Evolutionary conservation across 2,797 vertebrate species (phyloP).

Genomic region (Danionella dracula): DNA sequence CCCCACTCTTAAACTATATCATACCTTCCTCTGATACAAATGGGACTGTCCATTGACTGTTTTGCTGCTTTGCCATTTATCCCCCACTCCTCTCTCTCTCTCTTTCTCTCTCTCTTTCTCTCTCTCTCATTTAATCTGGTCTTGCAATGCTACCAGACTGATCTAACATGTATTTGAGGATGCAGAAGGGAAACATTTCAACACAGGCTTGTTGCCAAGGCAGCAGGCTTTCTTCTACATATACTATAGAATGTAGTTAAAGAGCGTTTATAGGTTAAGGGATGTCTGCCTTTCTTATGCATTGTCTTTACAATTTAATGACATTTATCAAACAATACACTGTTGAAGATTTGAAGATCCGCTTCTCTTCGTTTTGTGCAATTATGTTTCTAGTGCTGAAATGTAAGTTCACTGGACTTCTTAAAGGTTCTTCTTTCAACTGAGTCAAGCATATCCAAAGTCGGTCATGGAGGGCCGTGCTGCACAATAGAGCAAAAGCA

Average conservation of each 20-base stretch:
- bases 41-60: conserved; percentile 19
- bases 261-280: not conserved
- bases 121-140: conserved; percentile 5
- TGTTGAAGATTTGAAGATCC: no score
- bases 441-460: no score
- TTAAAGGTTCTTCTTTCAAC: no score
- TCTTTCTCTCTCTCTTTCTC: conserved; percentile 13
- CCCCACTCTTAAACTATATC: conserved; percentile 19
- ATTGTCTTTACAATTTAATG: no score
- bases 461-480: no score
- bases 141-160: not conserved
- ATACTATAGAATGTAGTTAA: conserved; percentile 12
- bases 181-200: conserved; percentile 12
- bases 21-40: conserved; percentile 18
- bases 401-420: no score
- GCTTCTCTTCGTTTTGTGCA: no score
- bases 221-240: conserved; percentile 19
- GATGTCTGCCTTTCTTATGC: conserved; percentile 6
- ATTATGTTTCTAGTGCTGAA: no score
- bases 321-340: no score
- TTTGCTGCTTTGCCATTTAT: conserved; percentile 10
- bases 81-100: conserved; percentile 20
- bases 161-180: conserved; percentile 17
- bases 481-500: no score
- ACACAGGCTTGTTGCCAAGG: conserved; percentile 26